Percentiles rank a stretch among this genome's conserved stretches.
These are phyloP conservation scores for Solenodon paradoxus DNA, from an alignment of 2,113 vertebrate genomes.

Conservation along the genomic window DNA sequence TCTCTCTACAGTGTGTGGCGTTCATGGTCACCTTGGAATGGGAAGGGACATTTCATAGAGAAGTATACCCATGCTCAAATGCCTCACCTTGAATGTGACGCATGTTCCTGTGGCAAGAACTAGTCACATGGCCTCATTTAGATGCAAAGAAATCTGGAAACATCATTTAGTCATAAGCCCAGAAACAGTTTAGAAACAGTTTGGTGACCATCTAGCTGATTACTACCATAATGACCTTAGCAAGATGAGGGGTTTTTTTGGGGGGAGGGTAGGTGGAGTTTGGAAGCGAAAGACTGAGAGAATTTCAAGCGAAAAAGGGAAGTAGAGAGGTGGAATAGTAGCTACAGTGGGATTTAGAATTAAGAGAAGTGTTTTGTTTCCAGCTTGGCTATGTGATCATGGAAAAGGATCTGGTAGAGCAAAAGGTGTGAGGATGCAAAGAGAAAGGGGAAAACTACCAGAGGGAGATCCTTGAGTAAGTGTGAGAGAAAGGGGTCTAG, in stretches of 20 bases:
- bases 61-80: background rate
- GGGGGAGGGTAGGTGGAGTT: background rate
- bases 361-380: background rate
- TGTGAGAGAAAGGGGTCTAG: background rate
- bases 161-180: background rate
- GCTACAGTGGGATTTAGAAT: background rate
- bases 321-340: background rate
- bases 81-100: background rate
- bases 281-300: background rate
- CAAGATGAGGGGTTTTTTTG: background rate
- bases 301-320: background rate
- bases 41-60: accelerated
- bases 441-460: background rate
- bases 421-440: too few species aligned
- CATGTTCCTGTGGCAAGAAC: background rate
- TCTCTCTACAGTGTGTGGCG: background rate
- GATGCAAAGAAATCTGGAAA: background rate
- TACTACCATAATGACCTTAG: background rate
- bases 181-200: background rate
- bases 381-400: background rate
- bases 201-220: background rate
- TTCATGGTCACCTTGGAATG: background rate
- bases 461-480: background rate
- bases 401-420: background rate
- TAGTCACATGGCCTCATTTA: background rate